Evolutionary conservation across 2,113 vertebrate genomes (phyloP).

Genomic region (Pluvianellus socialis): DNA sequence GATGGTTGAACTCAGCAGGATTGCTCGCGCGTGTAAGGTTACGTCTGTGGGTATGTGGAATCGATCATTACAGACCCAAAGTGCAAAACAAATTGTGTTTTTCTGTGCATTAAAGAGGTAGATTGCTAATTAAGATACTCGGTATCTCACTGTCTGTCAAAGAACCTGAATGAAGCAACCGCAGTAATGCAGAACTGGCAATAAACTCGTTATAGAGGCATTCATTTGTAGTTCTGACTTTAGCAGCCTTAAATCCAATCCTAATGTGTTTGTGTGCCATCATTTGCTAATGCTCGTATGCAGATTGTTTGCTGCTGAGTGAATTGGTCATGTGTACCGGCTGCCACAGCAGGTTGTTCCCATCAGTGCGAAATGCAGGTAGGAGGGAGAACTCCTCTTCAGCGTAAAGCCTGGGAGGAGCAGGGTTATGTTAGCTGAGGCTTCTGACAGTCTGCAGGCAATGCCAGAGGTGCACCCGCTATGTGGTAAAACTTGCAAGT

Average conservation of each 20-base stretch:
- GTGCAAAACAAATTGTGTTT: neutral
- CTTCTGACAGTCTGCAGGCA: neutral
- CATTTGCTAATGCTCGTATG: neutral
- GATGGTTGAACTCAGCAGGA: neutral
- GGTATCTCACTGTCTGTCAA: neutral
- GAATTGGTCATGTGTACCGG: neutral
- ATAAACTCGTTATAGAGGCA: neutral
- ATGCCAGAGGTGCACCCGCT: neutral
- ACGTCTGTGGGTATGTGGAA: neutral
- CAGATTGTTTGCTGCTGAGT: neutral
- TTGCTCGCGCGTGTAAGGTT: neutral
- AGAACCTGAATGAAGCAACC: neutral
- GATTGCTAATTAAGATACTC: neutral
- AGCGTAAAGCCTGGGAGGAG: neutral
- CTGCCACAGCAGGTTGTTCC: neutral
- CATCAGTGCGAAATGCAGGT: rapidly evolving
- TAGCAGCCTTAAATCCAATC: neutral
- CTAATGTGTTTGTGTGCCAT: rapidly evolving
- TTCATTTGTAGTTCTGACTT: neutral
- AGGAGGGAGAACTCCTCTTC: neutral
- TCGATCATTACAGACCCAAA: neutral
- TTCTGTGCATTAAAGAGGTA: neutral
- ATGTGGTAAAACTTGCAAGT: rapidly evolving
- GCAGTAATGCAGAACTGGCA: neutral
- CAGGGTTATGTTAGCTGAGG: rapidly evolving